A percentile compares a stretch with the other conserved stretches of the same genome.
These are phyloP conservation scores for Agapornis roseicollis DNA, from an alignment of 2,113 vertebrate species.

Conservation along the genomic window DNA sequence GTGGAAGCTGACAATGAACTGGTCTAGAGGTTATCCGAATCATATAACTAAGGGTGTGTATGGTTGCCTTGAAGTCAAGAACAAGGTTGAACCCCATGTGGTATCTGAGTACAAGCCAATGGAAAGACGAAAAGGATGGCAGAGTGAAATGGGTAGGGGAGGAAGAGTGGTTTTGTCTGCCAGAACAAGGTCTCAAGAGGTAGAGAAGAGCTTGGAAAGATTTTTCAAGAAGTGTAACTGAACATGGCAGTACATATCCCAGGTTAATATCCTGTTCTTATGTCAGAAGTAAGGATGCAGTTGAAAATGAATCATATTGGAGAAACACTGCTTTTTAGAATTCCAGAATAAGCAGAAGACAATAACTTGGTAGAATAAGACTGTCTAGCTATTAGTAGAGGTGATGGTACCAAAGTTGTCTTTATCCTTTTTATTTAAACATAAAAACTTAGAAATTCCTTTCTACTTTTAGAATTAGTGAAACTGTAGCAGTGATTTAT, in stretches of 20 bases:
- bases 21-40: background rate
- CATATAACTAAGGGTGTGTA: rapidly evolving
- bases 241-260: background rate
- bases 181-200: background rate
- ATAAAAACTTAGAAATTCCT: background rate
- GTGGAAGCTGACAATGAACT: background rate
- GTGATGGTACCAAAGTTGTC: background rate
- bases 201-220: background rate
- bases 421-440: background rate
- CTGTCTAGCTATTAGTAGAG: background rate
- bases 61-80: background rate
- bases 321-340: background rate
- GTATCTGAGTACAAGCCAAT: background rate
- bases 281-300: background rate
- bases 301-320: background rate
- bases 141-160: background rate
- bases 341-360: background rate
- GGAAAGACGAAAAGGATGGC: background rate
- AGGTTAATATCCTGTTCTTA: background rate
- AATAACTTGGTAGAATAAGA: background rate
- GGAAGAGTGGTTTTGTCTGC: background rate
- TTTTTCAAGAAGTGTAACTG: background rate
- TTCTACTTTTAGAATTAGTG: background rate
- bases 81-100: background rate
- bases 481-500: background rate